These are phyloP conservation scores for Oryzias curvinotus DNA, from an alignment of 2,113 vertebrate species.

Conservation along the genomic window DNA sequence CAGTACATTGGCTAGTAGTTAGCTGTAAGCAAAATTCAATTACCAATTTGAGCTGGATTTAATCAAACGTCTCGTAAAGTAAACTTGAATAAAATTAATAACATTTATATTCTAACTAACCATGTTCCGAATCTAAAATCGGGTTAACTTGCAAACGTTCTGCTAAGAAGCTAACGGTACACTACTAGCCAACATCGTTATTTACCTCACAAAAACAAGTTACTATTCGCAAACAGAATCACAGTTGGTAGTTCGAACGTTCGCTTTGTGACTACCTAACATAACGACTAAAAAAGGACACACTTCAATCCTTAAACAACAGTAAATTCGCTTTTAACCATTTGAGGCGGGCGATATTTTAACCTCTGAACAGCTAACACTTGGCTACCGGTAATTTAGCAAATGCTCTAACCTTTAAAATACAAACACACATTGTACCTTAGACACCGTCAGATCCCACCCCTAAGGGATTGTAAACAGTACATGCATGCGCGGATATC, in stretches of 20 bases:
- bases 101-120: too few species aligned
- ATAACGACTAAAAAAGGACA: not conserved
- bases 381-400: slow-evolving; percentile 50
- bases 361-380: slow-evolving; percentile 48
- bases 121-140: slow-evolving; percentile 7
- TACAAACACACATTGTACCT: not conserved
- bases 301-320: not conserved
- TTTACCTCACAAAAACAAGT: slow-evolving; percentile 32
- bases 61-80: not conserved
- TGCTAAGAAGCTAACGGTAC: slow-evolving; percentile 48
- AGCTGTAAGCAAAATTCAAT: slow-evolving; percentile 51
- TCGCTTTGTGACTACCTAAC: not conserved
- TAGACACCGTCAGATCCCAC: slow-evolving; percentile 16
- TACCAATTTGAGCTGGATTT: slow-evolving; percentile 9
- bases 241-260: not conserved
- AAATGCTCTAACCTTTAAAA: slow-evolving; percentile 21
- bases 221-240: not conserved
- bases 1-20: slow-evolving; percentile 31
- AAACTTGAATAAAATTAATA: too few species aligned
- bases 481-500: not conserved
- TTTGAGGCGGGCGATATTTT: slow-evolving; percentile 52
- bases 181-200: slow-evolving; percentile 35
- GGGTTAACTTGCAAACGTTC: slow-evolving; percentile 51
- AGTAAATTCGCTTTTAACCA: slow-evolving; percentile 12
- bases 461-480: not conserved